Percentiles rank a stretch among this genome's conserved stretches.
phyloP scores from a whole-genome alignment of 2,797 vertebrate species.

The Acipenser ruthenus region DNA sequence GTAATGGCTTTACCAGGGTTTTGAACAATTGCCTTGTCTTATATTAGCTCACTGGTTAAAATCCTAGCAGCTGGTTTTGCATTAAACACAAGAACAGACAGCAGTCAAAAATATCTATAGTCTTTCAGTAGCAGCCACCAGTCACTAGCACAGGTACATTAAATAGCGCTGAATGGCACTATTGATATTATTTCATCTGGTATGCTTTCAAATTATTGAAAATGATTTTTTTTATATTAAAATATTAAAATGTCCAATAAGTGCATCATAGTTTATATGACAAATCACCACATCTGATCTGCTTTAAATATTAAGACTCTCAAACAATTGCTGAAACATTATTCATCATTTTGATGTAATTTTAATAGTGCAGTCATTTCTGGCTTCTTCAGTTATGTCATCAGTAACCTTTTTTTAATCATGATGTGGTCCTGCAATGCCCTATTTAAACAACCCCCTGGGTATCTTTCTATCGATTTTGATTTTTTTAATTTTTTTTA shows the following conservation, averaged over 20 bases:
- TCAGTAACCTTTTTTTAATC: too few species aligned
- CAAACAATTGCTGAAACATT: conserved; percentile 46
- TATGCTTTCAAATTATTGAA: conserved; percentile 16
- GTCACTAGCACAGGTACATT: conserved; percentile 7
- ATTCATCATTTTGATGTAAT: conserved; percentile 52
- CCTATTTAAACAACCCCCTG: too few species aligned
- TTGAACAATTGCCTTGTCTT: conserved; percentile 32
- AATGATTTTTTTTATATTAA: conserved; percentile 2
- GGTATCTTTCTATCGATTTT: too few species aligned
- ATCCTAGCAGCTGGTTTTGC: conserved; percentile 41
- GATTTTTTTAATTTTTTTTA: too few species aligned
- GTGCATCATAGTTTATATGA: conserved; percentile 21
- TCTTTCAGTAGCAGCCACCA: conserved; percentile 20
- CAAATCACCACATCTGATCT: conserved; percentile 28
- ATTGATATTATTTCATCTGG: conserved; percentile 20
- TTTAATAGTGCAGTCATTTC: conserved; percentile 32
- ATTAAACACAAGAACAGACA: conserved; percentile 33
- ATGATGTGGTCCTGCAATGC: too few species aligned
- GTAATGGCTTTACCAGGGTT: conserved; percentile 51
- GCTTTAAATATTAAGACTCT: conserved; percentile 48
- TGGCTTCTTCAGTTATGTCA: background rate
- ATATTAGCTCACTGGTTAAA: conserved; percentile 53
- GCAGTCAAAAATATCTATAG: conserved; percentile 31
- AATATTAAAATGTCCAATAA: conserved; percentile 16
- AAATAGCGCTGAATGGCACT: conserved; percentile 14